These are phyloP conservation scores for Mycogona germanica DNA, from an alignment of 2,888 invertebrate genomes.

Conservation along the genomic window DNA sequence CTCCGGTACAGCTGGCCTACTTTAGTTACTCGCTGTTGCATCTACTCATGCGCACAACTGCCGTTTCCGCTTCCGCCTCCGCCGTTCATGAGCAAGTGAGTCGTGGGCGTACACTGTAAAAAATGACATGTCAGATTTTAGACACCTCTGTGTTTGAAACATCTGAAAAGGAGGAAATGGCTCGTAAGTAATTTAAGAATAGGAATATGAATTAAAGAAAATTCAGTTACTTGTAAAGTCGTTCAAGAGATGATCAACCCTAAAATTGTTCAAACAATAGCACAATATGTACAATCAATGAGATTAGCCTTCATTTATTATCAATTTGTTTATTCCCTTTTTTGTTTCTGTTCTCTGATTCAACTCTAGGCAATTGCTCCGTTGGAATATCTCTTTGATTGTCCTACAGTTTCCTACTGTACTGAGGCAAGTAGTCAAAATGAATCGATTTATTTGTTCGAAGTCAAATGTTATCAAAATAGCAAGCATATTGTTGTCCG, in stretches of 20 bases:
- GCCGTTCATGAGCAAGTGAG: constrained; percentile 5
- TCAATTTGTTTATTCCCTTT: not conserved
- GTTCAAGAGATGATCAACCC: too few relatives aligned
- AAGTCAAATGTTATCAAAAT: too few relatives aligned
- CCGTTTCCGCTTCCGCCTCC: constrained; percentile 1
- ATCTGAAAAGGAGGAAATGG: too few relatives aligned
- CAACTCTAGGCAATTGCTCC: constrained; percentile 2
- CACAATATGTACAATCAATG: not conserved
- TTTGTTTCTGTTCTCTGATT: not conserved
- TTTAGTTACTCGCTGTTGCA: constrained; percentile 7
- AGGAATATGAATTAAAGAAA: too few relatives aligned
- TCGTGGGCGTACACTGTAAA: not conserved
- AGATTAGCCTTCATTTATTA: too few relatives aligned
- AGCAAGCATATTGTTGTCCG: too few relatives aligned
- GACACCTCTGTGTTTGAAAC: too few relatives aligned
- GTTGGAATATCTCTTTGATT: constrained; percentile 6
- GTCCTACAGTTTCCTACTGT: constrained; percentile 8
- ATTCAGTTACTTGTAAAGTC: too few relatives aligned
- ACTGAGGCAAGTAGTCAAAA: not conserved
- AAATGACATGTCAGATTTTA: too few relatives aligned
- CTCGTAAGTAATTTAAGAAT: too few relatives aligned
- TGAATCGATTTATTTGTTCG: not conserved
- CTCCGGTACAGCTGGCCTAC: constrained; percentile 5
- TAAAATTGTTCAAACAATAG: too few relatives aligned
- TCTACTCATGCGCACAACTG: constrained; percentile 1